phyloP scores from a whole-genome alignment of 2,797 vertebrate species.

The Sciurus carolinensis region DNA sequence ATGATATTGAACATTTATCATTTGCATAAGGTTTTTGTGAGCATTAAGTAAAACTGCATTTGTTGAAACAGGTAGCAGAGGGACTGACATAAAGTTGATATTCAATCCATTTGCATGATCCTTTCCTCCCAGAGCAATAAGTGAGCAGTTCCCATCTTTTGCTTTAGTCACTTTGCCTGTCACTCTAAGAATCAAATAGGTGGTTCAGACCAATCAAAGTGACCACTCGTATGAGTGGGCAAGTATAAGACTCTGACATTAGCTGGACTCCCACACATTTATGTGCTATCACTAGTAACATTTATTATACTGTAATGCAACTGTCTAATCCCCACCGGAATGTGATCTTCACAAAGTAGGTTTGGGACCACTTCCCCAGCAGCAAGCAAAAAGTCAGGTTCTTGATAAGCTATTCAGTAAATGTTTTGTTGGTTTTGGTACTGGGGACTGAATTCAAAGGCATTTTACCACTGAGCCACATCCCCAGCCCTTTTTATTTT shows the following conservation, averaged over 20 bases:
- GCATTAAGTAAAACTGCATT: conserved; percentile 27
- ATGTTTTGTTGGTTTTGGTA: no score
- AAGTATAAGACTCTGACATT: conserved; percentile 31
- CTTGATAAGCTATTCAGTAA: conserved; percentile 24
- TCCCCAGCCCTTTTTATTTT: no score
- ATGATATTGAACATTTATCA: conserved; percentile 6
- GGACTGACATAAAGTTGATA: neutral
- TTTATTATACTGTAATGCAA: neutral
- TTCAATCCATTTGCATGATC: conserved; percentile 38
- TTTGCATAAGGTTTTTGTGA: conserved; percentile 26
- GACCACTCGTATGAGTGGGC: neutral
- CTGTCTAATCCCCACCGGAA: conserved; percentile 11
- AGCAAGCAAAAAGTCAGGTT: conserved; percentile 48
- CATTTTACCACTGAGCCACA: no score
- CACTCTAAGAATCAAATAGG: conserved; percentile 48
- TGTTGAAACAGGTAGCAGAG: conserved; percentile 51
- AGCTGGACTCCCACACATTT: neutral
- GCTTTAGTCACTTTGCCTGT: conserved; percentile 30
- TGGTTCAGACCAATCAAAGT: neutral
- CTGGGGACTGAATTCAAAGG: no score
- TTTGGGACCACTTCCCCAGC: neutral
- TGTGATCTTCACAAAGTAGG: neutral
- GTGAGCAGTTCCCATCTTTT: conserved; percentile 36
- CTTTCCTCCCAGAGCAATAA: conserved; percentile 39
- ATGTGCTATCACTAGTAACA: conserved; percentile 31